Evolutionary conservation across 2,113 vertebrate species (phyloP).

Genomic region (Phrynosoma platyrhinos): DNA sequence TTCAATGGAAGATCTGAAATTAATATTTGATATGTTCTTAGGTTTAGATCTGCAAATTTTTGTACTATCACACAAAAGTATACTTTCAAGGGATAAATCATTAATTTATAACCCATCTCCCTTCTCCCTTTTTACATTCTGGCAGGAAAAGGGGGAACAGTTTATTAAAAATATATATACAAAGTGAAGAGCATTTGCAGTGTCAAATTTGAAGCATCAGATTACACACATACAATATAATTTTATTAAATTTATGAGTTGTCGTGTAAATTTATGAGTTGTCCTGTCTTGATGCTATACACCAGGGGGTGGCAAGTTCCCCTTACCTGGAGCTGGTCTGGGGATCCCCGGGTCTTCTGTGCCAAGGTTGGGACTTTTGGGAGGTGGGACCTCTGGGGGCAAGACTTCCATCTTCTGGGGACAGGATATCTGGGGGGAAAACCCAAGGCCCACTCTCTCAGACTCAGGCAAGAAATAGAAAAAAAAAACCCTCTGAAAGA

Average conservation of each 20-base stretch:
- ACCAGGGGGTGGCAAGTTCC: too few relatives aligned
- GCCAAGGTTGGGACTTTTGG: too few relatives aligned
- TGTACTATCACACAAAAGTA: background rate
- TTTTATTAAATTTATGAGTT: background rate
- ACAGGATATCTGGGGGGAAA: too few relatives aligned
- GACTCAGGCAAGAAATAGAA: too few relatives aligned
- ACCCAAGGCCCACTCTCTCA: too few relatives aligned
- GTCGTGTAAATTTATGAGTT: background rate
- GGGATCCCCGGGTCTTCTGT: too few relatives aligned
- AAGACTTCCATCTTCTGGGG: too few relatives aligned
- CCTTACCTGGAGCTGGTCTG: too few relatives aligned
- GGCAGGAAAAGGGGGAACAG: background rate
- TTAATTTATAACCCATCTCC: background rate
- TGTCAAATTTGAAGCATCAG: background rate
- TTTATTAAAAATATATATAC: background rate
- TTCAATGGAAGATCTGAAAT: background rate
- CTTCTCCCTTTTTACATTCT: background rate
- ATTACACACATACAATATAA: background rate
- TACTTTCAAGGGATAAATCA: background rate
- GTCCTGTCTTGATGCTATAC: background rate
- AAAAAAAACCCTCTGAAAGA: too few relatives aligned
- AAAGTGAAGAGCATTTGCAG: background rate
- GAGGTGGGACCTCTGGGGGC: too few relatives aligned
- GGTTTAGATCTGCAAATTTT: background rate
- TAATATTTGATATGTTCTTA: background rate